Evolutionary conservation across 2,797 vertebrate species (phyloP), one percentile per base, ranked within the genome.

Genomic region (Pseudomugil tenellus): DNA sequence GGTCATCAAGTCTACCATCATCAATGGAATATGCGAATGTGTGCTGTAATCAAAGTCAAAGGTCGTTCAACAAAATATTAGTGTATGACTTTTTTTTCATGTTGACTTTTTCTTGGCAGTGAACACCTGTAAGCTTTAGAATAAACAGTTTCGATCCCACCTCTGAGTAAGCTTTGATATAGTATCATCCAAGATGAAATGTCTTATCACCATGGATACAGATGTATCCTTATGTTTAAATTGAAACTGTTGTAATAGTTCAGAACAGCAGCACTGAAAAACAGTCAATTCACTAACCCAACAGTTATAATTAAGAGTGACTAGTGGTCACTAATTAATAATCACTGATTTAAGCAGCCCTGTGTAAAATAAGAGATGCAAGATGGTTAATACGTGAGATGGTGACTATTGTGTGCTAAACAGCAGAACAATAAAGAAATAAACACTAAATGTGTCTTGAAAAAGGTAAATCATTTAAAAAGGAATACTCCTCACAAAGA

Each of bases 181-280:
- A 6, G 37, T 31, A 63, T 62, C 6, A 7, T 28, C 37, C 3
- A 4, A 26, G 23, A 59, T 28, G n/a, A 26, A 68, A 56, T 37
- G 16, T 72, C 39, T 2, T 53, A 58, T 19, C 17, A 23, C 1
- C 11, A 32, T 41, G 13, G 39, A 41, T 46, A 23, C n/a, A 25
- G n/a, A 51, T 52, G 32, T 37, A n/a, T n/a, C n/a, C n/a, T n/a
- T n/a, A n/a, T 39, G 26, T 39, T 39, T 58, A 13, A 35, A 62
- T 17, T 63, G 19, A 6, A 51, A 17, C 21, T 25, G 6, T 9
- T 35, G 23, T 10, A 16, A 28, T 32, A 34, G 17, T 2, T 37
- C 8, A 66, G 16, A 3, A 37, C 25, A 28, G 6, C 7, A 41
- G 26, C 6, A 1, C 4, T 12, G n/a, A n/a, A 59, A 14, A 32